Conservation (phyloP, 2,113 vertebrate species). For the Nymphicus hollandicus region DNA sequence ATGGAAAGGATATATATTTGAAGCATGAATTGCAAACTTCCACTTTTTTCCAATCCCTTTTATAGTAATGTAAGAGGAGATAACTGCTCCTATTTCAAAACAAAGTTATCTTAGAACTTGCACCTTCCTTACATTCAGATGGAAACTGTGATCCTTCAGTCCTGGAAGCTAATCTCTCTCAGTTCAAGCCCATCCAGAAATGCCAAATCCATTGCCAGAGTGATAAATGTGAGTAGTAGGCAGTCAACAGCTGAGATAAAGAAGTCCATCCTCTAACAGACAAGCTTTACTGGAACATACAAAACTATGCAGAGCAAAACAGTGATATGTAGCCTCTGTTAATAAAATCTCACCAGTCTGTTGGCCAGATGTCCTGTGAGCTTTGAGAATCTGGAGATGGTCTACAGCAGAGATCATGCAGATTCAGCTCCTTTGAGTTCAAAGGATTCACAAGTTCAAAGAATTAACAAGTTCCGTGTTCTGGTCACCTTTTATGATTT, state of each 20-base stretch:
- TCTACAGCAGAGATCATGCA: slow-evolving; percentile 49
- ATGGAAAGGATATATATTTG: neutral
- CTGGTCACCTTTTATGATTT: slow-evolving; percentile 16
- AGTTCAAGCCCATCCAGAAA: slow-evolving; percentile 44
- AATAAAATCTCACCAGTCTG: slow-evolving; percentile 31
- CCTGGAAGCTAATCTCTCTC: neutral
- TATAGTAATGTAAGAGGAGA: neutral
- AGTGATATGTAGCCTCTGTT: neutral
- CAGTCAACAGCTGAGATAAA: slow-evolving; percentile 14
- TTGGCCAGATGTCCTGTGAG: slow-evolving; percentile 37
- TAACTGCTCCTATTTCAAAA: neutral
- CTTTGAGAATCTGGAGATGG: neutral
- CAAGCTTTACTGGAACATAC: neutral
- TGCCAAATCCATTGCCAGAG: neutral
- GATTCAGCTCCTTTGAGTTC: slow-evolving; percentile 45
- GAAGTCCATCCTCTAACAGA: neutral
- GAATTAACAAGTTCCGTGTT: slow-evolving; percentile 27
- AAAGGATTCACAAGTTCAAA: slow-evolving; percentile 62
- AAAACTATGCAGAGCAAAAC: neutral
- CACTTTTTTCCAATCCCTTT: neutral
- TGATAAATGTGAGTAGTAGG: slow-evolving; percentile 4
- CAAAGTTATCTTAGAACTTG: neutral
- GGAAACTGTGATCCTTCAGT: neutral
- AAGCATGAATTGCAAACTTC: neutral
- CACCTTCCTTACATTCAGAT: neutral